Base-by-base conservation (phyloP, 2,888 invertebrate species). In the Clepsis dumicolana region DNA sequence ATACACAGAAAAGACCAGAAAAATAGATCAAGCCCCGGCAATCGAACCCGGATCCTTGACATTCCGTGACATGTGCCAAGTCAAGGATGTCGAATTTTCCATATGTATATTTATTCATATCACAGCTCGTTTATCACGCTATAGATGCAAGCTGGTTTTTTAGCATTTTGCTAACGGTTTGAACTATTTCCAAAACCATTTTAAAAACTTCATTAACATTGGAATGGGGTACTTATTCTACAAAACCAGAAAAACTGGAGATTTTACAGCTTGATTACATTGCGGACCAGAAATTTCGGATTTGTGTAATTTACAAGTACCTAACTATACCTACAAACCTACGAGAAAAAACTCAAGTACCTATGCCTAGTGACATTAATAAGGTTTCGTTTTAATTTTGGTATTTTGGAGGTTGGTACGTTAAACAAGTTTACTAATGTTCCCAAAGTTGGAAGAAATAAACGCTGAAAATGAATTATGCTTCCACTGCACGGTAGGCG, bases 231-330 rank as follows among this genome's bases (percentile, higher is more conserved):
- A n/a, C n/a, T n/a, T n/a, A 21, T 48, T 48, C n/a, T 48, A 18
- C 12, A 54, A 32, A 63, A 63, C 53, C 38, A 18, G 38, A 64
- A 29, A 21, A 27, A 64, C 63, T 44, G 21, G 63, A 44, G 16
- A 52, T 7, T 52, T 50, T 24, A 63, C 24, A 21, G 56, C 10
- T 4, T 53, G 54, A 63, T 54, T 12, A 38, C 35, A 24, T 38
- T 1, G n/a, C 5, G 16, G 3, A 32, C 32, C 32, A 56, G 21
- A 50, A 18, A 25, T n/a, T 25, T 44, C n/a, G n/a, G 14, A 29
- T 27, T 3, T 24, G 14, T 35, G 35, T 35, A 35, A 35, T 35
- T 35, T 38, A n/a, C 12, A 35, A 35, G 12, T 10, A 12, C 10
- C 32, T 29, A 7, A 7, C 29, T 29, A 29, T 29, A 29, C 29